A percentile compares a stretch with the other conserved stretches of the same genome.
These are phyloP conservation scores for Enteromius unitaeniatus DNA, from an alignment of 2,797 vertebrate genomes.

Conservation along the genomic window DNA sequence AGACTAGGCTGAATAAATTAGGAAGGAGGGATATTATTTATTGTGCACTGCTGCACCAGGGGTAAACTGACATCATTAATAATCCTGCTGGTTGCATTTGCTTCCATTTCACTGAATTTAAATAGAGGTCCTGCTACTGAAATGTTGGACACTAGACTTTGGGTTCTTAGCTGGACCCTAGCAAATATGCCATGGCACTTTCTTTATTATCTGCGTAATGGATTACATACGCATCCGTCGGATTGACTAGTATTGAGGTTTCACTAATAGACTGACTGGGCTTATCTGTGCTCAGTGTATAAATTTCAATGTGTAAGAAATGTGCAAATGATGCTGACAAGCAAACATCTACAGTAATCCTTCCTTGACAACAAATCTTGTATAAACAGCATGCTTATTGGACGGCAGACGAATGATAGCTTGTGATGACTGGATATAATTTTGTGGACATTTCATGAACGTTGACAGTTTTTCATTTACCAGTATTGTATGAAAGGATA, in stretches of 20 bases:
- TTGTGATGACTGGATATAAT: not conserved
- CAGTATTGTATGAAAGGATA: not conserved
- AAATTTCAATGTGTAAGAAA: slow-evolving; percentile 9
- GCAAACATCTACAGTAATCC: slow-evolving; percentile 22
- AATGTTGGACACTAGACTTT: slow-evolving; percentile 36
- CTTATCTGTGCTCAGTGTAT: slow-evolving; percentile 11
- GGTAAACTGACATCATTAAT: slow-evolving; percentile 68
- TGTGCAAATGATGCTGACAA: not conserved
- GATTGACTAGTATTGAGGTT: slow-evolving; percentile 20
- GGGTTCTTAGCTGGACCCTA: slow-evolving; percentile 20
- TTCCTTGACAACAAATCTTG: not conserved
- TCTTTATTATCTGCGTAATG: slow-evolving; percentile 52
- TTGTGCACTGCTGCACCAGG: slow-evolving; percentile 57
- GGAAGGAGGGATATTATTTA: slow-evolving; percentile 61
- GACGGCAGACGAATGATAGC: not conserved
- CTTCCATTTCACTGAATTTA: slow-evolving; percentile 52
- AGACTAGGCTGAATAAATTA: slow-evolving; percentile 64
- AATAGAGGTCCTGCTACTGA: slow-evolving; percentile 55
- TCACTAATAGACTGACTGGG: slow-evolving; percentile 15
- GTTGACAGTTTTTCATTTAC: not conserved
- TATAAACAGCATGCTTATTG: slow-evolving; percentile 10
- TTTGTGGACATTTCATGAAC: not conserved
- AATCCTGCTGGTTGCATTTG: slow-evolving; percentile 53
- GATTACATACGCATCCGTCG: slow-evolving; percentile 21
- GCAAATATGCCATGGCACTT: slow-evolving; percentile 36